Evolutionary conservation across 2,113 vertebrate species (phyloP).

Genomic region (Gallinago media): DNA sequence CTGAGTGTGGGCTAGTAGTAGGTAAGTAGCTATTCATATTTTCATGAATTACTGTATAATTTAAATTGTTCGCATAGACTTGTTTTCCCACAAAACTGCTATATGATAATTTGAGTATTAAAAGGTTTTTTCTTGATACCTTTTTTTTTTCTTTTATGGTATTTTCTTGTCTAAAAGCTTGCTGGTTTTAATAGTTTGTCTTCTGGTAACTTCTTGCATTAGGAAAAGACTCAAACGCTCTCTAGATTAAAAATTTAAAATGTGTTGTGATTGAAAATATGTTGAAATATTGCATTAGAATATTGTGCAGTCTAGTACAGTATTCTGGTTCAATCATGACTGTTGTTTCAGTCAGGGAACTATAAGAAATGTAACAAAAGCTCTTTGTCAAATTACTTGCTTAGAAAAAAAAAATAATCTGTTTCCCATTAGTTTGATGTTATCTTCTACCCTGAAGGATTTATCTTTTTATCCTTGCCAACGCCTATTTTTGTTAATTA

Average conservation of each 20-base stretch:
- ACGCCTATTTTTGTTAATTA: not conserved
- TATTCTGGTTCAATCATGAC: not conserved
- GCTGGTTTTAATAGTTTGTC: not conserved
- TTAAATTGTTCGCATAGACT: not conserved
- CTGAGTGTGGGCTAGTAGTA: slow-evolving; percentile 97
- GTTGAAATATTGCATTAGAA: not conserved
- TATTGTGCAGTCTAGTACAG: not conserved
- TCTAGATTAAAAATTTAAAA: not conserved
- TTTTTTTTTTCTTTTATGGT: not conserved
- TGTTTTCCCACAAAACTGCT: not conserved
- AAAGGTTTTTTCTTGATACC: not conserved
- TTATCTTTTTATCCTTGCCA: not conserved
- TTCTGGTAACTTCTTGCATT: not conserved
- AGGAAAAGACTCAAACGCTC: not conserved
- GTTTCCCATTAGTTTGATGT: not conserved
- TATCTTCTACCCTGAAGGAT: not conserved
- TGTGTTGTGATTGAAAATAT: not conserved
- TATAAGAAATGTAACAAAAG: not conserved
- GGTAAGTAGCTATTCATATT: slow-evolving; percentile 77
- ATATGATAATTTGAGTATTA: not conserved
- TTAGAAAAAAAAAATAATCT: not conserved
- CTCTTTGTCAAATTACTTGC: not conserved
- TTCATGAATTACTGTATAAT: not conserved
- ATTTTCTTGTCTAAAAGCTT: not conserved
- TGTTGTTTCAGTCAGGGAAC: not conserved